Percentiles rank a stretch among this genome's conserved stretches.
phyloP scores from a whole-genome alignment of 2,888 invertebrate genomes.

The Camponotus fellah region DNA sequence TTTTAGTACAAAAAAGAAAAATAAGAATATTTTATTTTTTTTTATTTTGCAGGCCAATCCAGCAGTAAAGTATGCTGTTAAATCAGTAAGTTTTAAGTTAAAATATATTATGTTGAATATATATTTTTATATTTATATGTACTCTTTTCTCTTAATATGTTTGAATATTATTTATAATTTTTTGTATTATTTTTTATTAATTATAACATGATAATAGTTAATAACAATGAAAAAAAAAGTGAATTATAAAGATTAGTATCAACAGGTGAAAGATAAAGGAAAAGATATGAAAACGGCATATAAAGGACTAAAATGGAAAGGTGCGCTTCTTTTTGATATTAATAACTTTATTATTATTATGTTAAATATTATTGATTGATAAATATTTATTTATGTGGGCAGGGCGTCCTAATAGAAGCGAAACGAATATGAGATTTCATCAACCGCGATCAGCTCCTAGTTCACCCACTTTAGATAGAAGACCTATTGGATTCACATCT shows the following conservation, averaged over 20 bases:
- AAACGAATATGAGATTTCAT: slow-evolving; percentile 81
- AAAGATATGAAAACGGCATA: slow-evolving; percentile 93
- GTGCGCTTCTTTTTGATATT: slow-evolving; percentile 65
- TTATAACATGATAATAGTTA: slow-evolving; percentile 1
- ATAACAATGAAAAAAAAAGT: background rate
- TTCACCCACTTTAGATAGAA: slow-evolving; percentile 89
- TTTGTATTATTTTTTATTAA: background rate
- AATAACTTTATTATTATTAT: slow-evolving; percentile 60
- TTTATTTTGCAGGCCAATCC: slow-evolving; percentile 93
- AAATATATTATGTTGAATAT: slow-evolving; percentile 22
- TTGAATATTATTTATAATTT: slow-evolving; percentile 4
- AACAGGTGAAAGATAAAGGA: slow-evolving; percentile 91
- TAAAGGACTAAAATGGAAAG: slow-evolving; percentile 91
- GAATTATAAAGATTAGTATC: slow-evolving; percentile 33
- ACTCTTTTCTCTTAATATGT: slow-evolving; percentile 5
- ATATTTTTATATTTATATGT: background rate
- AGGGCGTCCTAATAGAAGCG: slow-evolving; percentile 82
- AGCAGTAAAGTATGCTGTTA: slow-evolving; percentile 96
- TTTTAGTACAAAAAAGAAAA: slow-evolving; percentile 14
- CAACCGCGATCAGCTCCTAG: slow-evolving; percentile 89
- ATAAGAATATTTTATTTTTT: slow-evolving; percentile 45
- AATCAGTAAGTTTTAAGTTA: slow-evolving; percentile 92
- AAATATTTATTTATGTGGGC: slow-evolving; percentile 5
- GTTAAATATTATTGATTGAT: slow-evolving; percentile 16
- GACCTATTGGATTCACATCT: slow-evolving; percentile 85